phyloP scores from a whole-genome alignment of 2,888 invertebrate species.

The Drosophila yooni region DNA sequence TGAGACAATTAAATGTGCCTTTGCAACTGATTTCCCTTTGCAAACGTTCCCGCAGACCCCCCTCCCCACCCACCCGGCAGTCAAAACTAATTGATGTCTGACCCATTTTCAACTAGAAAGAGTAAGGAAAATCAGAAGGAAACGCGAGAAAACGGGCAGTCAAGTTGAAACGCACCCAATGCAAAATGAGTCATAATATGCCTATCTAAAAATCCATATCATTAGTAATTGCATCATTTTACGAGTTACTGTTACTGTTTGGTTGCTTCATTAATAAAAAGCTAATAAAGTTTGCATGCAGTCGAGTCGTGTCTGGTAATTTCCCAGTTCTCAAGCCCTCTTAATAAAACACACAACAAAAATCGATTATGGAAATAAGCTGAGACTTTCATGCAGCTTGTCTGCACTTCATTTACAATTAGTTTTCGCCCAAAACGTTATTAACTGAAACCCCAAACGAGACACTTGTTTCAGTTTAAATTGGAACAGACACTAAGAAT shows the following conservation, averaged over 20 bases:
- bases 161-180: neutral
- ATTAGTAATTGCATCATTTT: slow-evolving; percentile 7
- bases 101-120: slow-evolving; percentile 18
- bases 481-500: neutral
- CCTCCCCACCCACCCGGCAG: neutral
- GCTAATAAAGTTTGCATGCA: slow-evolving; percentile 3
- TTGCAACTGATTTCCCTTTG: neutral
- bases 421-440: neutral
- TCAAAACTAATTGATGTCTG: slow-evolving; percentile 20
- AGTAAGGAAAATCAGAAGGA: neutral
- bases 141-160: neutral
- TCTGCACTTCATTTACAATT: neutral
- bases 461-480: neutral
- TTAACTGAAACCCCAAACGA: neutral
- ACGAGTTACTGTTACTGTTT: neutral
- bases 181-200: slow-evolving; percentile 16
- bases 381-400: neutral
- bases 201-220: neutral
- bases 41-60: neutral
- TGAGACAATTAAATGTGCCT: neutral
- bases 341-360: neutral
- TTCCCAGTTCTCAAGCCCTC: neutral
- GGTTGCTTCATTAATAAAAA: neutral
- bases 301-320: neutral
- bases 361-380: slow-evolving; percentile 19